Percentiles rank a stretch among this genome's conserved stretches.
Conservation (phyloP, 2,113 vertebrate genomes). For the Dryoscopus gambensis region DNA sequence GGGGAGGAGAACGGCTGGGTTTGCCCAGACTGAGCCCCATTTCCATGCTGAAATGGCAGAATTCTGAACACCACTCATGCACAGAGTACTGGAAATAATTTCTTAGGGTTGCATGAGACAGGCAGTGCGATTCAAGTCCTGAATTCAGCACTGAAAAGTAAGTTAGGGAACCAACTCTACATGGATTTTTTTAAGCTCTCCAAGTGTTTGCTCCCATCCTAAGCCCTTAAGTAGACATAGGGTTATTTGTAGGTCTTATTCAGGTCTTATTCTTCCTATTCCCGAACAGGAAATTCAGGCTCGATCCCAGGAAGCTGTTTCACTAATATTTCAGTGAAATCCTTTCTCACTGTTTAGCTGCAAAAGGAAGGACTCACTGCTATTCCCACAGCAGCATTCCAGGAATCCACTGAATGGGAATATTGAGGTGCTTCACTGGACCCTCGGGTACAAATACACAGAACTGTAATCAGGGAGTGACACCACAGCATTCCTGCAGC, state of each 20-base stretch:
- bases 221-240: not conserved
- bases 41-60: not conserved
- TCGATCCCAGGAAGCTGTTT: not conserved
- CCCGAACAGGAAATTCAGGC: not conserved
- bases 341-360: not conserved
- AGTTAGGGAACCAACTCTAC: not conserved
- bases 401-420: not conserved
- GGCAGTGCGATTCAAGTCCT: not conserved
- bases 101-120: not conserved
- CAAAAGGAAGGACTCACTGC: not conserved
- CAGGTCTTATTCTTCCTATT: not conserved
- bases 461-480: accelerated
- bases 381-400: not conserved
- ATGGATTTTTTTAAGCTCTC: not conserved
- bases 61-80: not conserved
- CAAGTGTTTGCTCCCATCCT: not conserved
- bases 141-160: not conserved
- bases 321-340: not conserved
- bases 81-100: not conserved
- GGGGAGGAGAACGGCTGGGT: not conserved
- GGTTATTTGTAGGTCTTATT: not conserved
- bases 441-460: not conserved
- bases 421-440: not conserved
- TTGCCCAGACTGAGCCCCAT: not conserved
- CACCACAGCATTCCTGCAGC: not conserved